phyloP scores from a whole-genome alignment of 2,888 invertebrate species.

The Cryptops parisi region DNA sequence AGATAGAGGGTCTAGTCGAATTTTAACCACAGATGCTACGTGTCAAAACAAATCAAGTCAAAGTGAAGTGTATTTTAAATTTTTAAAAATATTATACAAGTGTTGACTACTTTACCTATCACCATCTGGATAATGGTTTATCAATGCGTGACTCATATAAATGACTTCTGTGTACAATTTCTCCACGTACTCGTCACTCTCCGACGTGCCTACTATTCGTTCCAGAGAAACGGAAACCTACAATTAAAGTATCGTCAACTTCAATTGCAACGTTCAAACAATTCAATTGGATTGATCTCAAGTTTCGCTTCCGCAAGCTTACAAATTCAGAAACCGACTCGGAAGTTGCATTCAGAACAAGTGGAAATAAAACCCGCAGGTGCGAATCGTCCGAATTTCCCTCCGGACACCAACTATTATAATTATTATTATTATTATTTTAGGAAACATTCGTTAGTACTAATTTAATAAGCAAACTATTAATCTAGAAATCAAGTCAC shows the following conservation, averaged over 20 bases:
- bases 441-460: background rate
- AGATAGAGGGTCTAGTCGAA: no score
- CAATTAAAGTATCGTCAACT: no score
- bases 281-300: no score
- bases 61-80: no score
- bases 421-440: background rate
- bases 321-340: constrained; percentile 51
- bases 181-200: constrained; percentile 49
- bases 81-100: constrained; percentile 3
- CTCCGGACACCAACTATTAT: constrained; percentile 41
- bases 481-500: constrained; percentile 18
- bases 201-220: constrained; percentile 45
- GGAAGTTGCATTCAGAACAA: constrained; percentile 60
- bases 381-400: constrained; percentile 38
- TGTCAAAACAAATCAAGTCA: no score
- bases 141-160: constrained; percentile 49
- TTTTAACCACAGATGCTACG: no score
- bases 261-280: no score
- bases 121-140: constrained; percentile 42
- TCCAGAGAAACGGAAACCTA: constrained; percentile 36
- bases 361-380: constrained; percentile 53
- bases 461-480: background rate
- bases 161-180: constrained; percentile 48
- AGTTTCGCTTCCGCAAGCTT: no score
- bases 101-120: constrained; percentile 34